Evolutionary conservation across 2,113 vertebrate genomes (phyloP).

Genomic region (Heterotis niloticus): DNA sequence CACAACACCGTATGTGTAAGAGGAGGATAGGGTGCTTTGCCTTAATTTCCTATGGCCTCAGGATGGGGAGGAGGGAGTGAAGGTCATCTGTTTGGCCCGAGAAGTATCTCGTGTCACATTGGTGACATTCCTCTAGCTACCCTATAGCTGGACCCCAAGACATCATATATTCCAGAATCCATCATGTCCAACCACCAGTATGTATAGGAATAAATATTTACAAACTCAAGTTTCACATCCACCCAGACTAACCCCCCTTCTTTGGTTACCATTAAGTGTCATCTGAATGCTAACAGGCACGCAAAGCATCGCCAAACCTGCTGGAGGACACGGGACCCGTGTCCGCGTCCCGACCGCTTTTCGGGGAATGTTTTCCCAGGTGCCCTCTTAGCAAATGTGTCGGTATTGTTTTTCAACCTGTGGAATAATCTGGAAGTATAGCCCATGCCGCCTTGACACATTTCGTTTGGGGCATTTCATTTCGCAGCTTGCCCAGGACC

Average conservation of each 20-base stretch:
- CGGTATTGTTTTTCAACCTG: slow-evolving; percentile 40
- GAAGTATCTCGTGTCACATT: slow-evolving; percentile 25
- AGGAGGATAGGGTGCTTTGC: not conserved
- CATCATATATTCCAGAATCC: slow-evolving; percentile 34
- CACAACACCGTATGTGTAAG: not conserved
- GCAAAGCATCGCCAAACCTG: slow-evolving; percentile 50
- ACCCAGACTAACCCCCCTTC: slow-evolving; percentile 41
- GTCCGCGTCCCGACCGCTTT: slow-evolving; percentile 53
- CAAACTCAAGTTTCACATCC: slow-evolving; percentile 54
- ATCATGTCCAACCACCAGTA: slow-evolving; percentile 35
- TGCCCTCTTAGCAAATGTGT: slow-evolving; percentile 61
- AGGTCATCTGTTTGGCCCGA: slow-evolving; percentile 1
- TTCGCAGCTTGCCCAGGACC: not conserved
- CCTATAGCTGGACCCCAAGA: slow-evolving; percentile 25
- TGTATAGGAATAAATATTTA: slow-evolving; percentile 61
- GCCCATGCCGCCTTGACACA: not conserved
- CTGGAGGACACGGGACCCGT: slow-evolving; percentile 43
- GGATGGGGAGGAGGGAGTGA: not conserved
- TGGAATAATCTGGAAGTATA: slow-evolving; percentile 25
- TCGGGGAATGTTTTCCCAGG: slow-evolving; percentile 60
- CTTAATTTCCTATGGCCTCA: slow-evolving; percentile 13
- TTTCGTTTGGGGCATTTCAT: not conserved
- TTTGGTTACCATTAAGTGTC: slow-evolving; percentile 59
- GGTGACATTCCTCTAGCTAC: slow-evolving; percentile 34
- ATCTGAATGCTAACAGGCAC: slow-evolving; percentile 61